Evolutionary conservation across 1,140 invertebrate genomes (phyloP).

Genomic region (Eriosoma lanigerum): DNA sequence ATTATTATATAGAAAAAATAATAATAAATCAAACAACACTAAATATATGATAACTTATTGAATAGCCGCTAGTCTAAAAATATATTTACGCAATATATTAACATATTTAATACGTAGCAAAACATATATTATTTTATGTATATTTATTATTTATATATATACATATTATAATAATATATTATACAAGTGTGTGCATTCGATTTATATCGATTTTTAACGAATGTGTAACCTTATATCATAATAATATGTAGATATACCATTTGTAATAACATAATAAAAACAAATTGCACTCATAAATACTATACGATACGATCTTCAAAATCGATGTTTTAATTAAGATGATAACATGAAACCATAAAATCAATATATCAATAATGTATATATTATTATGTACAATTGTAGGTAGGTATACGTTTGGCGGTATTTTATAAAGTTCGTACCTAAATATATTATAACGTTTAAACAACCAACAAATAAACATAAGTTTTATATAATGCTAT

Average conservation of each 20-base stretch:
- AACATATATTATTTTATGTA: neutral
- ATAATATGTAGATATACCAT: too few relatives aligned
- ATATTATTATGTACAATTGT: too few relatives aligned
- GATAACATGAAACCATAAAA: neutral
- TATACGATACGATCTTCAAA: neutral
- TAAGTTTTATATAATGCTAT: too few relatives aligned
- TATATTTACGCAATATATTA: neutral
- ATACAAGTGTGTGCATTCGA: neutral
- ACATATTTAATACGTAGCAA: neutral
- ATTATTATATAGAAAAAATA: too few relatives aligned
- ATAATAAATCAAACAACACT: too few relatives aligned
- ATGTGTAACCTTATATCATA: neutral
- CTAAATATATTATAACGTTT: too few relatives aligned
- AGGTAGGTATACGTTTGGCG: too few relatives aligned
- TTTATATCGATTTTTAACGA: neutral
- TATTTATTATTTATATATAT: neutral
- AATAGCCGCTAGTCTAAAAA: neutral
- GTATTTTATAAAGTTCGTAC: too few relatives aligned
- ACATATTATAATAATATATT: neutral
- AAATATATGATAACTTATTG: neutral
- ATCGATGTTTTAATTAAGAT: conserved; percentile 24
- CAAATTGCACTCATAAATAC: too few relatives aligned
- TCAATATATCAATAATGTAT: too few relatives aligned
- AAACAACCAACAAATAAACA: too few relatives aligned
- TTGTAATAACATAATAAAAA: too few relatives aligned